Conservation (phyloP, 1,140 invertebrate genomes). For the Trichonephila clavata region DNA sequence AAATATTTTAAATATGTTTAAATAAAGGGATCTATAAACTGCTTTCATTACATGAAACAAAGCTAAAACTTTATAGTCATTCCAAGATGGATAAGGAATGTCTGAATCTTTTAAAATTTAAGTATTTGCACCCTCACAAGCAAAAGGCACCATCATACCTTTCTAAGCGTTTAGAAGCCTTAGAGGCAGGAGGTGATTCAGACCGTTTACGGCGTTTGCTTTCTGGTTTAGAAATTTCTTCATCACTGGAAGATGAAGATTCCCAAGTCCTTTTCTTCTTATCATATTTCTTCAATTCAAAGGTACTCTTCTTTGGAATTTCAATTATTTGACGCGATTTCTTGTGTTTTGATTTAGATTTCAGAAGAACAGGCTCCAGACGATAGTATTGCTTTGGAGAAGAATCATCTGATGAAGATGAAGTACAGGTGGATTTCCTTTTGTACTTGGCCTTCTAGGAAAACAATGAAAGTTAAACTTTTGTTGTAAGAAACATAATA, state of each 20-base stretch:
- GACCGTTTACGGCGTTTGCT: conserved; percentile 31
- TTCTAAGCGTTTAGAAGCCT: conserved; percentile 34
- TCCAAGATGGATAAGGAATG: not conserved
- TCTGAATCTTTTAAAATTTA: too few species aligned
- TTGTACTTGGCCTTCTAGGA: conserved; percentile 63
- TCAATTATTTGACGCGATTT: conserved; percentile 62
- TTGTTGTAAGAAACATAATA: too few species aligned
- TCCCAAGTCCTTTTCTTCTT: conserved; percentile 58
- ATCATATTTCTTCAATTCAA: conserved; percentile 63
- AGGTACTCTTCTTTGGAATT: conserved; percentile 53
- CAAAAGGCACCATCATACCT: not conserved
- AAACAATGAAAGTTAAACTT: not conserved
- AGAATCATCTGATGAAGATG: conserved; percentile 47
- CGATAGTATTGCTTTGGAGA: conserved; percentile 66
- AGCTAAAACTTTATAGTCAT: too few species aligned
- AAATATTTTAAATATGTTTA: too few species aligned
- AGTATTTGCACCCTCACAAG: too few species aligned
- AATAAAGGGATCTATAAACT: too few species aligned
- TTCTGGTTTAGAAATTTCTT: not conserved
- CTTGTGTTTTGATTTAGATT: conserved; percentile 64
- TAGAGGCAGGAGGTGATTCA: not conserved
- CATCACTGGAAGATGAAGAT: not conserved
- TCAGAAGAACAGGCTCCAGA: conserved; percentile 69
- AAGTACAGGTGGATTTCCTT: conserved; percentile 9
- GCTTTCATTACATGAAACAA: too few species aligned